Conservation (phyloP, 2,888 invertebrate genomes). For the Hyppa rectilinea region DNA sequence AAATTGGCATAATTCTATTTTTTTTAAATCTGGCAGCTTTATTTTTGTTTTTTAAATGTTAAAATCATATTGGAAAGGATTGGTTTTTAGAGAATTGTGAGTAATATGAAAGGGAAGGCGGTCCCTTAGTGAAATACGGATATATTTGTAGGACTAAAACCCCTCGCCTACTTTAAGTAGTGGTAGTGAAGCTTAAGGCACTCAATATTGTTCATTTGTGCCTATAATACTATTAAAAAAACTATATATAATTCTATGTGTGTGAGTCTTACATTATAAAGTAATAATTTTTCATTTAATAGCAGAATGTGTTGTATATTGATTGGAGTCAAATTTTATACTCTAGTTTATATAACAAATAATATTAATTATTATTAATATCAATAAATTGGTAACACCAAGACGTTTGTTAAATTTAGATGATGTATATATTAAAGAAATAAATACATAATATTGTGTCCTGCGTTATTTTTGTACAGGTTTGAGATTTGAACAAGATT, state of each 20-base stretch:
- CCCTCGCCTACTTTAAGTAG: conserved; percentile 87
- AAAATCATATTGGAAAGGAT: conserved; percentile 13
- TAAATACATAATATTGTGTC: conserved; percentile 68
- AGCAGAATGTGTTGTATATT: conserved; percentile 80
- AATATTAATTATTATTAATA: conserved; percentile 72
- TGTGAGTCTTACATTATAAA: conserved; percentile 72
- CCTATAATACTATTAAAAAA: conserved; percentile 82
- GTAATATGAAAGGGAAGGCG: conserved; percentile 37
- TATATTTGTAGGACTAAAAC: conserved; percentile 83
- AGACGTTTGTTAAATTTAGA: conserved; percentile 78
- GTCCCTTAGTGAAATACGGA: conserved; percentile 60
- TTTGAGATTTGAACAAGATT: conserved; percentile 57
- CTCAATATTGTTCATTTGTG: conserved; percentile 86
- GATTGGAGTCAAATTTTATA: conserved; percentile 85
- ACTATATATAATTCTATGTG: conserved; percentile 72
- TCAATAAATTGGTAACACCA: conserved; percentile 86
- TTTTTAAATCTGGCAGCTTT: conserved; percentile 59
- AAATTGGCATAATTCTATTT: conserved; percentile 38
- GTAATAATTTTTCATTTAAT: conserved; percentile 73
- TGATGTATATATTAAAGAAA: conserved; percentile 77
- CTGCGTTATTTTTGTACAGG: conserved; percentile 76
- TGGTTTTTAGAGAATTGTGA: conserved; percentile 23
- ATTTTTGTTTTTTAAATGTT: conserved; percentile 33
- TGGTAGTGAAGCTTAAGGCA: conserved; percentile 81
- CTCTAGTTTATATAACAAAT: conserved; percentile 77